A percentile compares a stretch with the other conserved stretches of the same genome.
Conservation (phyloP, 2,888 invertebrate species). For the Xestobium rufovillosum region DNA sequence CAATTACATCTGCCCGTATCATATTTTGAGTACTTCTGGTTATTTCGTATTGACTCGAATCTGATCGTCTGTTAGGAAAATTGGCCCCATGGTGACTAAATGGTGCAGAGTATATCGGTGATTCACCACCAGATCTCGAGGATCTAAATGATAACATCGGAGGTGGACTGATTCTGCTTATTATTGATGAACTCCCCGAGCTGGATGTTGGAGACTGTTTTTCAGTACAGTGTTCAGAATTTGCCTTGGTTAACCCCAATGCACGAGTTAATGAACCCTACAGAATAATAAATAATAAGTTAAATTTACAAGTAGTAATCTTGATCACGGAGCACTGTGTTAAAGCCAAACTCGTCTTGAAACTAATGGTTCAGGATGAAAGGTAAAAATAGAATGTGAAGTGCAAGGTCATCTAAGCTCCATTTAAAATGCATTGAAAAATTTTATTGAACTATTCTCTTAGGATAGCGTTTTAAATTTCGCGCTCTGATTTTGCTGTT, state of each 20-base stretch:
- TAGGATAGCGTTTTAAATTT: too few relatives aligned
- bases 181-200: constrained; percentile 54
- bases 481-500: too few relatives aligned
- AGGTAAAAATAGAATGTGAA: too few relatives aligned
- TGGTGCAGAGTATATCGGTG: constrained; percentile 36
- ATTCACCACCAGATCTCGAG: constrained; percentile 38
- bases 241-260: constrained; percentile 54
- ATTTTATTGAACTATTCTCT: too few relatives aligned
- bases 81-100: constrained; percentile 28
- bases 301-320: too few relatives aligned
- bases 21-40: constrained; percentile 27
- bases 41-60: constrained; percentile 29
- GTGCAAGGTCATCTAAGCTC: too few relatives aligned
- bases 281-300: constrained; percentile 23
- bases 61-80: constrained; percentile 32
- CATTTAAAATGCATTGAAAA: too few relatives aligned
- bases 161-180: constrained; percentile 46
- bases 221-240: constrained; percentile 37
- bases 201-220: constrained; percentile 62
- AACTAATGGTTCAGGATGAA: too few relatives aligned
- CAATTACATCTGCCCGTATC: constrained; percentile 44
- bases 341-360: too few relatives aligned
- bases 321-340: too few relatives aligned
- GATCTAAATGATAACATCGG: constrained; percentile 46
- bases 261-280: constrained; percentile 71